Base-by-base conservation (phyloP, 35 echinoderm and acorn worm genomes). In the Diadema setosum region DNA sequence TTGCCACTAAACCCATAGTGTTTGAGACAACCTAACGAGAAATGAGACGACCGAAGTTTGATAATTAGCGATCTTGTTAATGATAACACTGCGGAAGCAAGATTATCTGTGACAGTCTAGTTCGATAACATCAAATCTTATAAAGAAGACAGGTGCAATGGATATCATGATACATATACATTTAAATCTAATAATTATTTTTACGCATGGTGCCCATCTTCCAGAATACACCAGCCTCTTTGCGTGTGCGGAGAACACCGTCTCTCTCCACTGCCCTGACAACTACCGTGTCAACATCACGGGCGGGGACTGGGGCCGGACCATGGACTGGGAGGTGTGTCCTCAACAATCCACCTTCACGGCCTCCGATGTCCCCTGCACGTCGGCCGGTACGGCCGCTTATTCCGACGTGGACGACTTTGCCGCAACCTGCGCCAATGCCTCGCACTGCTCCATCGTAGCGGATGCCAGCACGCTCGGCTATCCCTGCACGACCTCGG, bases 221-320 rank as follows among this genome's bases (percentile, higher is more conserved):
- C 40, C 90, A 88, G 94, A 92, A 76, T 52, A 49, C 4, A 96
- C 94, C 20, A 59, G 86, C 25, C 25, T 46, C 29, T 49, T 88
- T 3, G 42, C 41, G 26, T 96, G 94, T 39, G 85, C 57, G 5
- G 94, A 96, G 52, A 83, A 91, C 42, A 91, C 65, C 8, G 61
- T 82, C 36, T 80, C 69, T 14, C 36, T 90, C 15, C 73, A 56
- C 26, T 96, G 94, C 32, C 84, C 80, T 7, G 81, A 87, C 56
- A 83, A 83, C 86, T 45, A 96, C 25, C 81, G 81, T 36, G 44
- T 96, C 43, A 96, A 96, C 44, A 63, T 96, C 34, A 96, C 94
- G 30, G 64, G 14, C 31, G 82, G 50, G 12, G 52, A 76, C 20
- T 91, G 90, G 69, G 94, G 94, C 32, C 94, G 94, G 14, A 90